Conservation (phyloP, 2,113 vertebrate genomes). For the Atrichornis clamosus region DNA sequence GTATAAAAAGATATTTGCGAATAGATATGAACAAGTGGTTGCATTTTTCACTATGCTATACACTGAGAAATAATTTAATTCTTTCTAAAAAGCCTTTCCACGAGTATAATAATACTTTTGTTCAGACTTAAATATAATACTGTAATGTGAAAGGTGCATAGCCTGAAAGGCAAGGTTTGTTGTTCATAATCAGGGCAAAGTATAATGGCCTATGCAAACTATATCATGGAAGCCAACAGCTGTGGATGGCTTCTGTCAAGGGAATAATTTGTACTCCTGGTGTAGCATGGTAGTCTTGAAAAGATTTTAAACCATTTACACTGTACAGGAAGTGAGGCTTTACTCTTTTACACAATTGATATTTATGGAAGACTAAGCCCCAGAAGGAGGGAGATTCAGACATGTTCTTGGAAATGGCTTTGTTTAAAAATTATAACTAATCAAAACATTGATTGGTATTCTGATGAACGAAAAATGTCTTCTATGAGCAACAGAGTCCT, state of each 20-base stretch:
- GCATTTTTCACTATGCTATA: background rate
- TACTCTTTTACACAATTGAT: background rate
- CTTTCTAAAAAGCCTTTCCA: background rate
- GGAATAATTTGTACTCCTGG: background rate
- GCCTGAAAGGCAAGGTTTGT: background rate
- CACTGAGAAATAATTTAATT: background rate
- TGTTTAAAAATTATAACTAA: background rate
- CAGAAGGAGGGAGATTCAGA: background rate
- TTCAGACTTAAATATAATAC: background rate
- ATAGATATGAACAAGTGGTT: background rate
- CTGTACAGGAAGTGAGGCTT: background rate
- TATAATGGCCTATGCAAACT: background rate
- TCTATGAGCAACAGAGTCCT: background rate
- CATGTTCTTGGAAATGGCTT: background rate
- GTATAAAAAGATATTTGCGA: background rate
- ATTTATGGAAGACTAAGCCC: background rate
- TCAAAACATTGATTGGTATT: background rate
- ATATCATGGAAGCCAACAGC: background rate
- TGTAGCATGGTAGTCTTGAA: background rate
- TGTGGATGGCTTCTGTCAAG: background rate
- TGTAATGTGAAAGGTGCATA: background rate
- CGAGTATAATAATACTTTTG: background rate
- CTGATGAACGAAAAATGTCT: background rate
- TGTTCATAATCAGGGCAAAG: background rate
- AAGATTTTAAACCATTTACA: background rate